Percentiles rank a stretch among this genome's conserved stretches.
Conservation (phyloP, 35 echinoderm and acorn worm genomes). For the Apostichopus californicus region DNA sequence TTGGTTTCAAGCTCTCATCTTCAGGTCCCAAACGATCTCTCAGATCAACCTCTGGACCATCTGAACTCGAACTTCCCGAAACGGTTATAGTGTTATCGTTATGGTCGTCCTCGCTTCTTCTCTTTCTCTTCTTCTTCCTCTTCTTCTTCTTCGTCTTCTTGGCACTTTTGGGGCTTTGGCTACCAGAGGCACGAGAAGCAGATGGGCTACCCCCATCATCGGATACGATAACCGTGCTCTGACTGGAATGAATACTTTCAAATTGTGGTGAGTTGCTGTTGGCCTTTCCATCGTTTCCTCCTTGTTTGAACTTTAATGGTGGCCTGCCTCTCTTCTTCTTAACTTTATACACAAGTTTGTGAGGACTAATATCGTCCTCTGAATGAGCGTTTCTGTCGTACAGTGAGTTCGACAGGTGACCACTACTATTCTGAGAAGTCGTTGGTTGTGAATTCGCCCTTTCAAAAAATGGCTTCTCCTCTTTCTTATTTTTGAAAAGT, state of each 20-base stretch:
- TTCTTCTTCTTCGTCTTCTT: neutral
- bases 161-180: neutral
- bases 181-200: neutral
- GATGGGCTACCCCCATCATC: too few relatives aligned
- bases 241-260: neutral
- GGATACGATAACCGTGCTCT: neutral
- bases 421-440: neutral
- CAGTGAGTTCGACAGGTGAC: neutral
- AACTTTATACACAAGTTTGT: neutral
- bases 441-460: neutral
- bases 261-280: neutral
- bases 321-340: conserved; percentile 35
- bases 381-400: neutral
- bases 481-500: neutral
- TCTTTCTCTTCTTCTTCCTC: neutral
- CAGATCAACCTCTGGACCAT: too few relatives aligned
- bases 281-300: neutral
- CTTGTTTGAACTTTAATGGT: conserved; percentile 8
- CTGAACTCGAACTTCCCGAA: too few relatives aligned
- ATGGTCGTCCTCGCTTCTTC: too few relatives aligned
- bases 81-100: too few relatives aligned
- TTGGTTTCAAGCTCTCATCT: neutral
- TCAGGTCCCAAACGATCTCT: too few relatives aligned
- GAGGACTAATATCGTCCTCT: neutral
- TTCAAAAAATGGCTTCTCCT: neutral